Evolutionary conservation across 2,113 vertebrate species (phyloP), one percentile per base, ranked within the genome.

Genomic region (Xerus inauris): DNA sequence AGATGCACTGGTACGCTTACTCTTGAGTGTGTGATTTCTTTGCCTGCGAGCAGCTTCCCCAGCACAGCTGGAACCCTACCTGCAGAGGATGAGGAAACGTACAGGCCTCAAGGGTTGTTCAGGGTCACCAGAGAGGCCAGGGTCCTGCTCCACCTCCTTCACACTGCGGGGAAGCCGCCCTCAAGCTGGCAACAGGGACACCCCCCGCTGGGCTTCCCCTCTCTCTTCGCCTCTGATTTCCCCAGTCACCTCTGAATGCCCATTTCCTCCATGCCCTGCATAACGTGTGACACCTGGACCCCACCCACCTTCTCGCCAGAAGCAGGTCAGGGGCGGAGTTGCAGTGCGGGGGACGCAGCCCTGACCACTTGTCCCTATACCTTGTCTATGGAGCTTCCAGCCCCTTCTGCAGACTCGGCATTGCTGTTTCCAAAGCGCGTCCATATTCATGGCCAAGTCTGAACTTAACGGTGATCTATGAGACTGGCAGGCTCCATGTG

Each of bases 321-420:
- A 42, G 49, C 0, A 14, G 14, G 17, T 19, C 54, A 20, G 54
- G 5, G 54, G 17, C 54, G 20, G 24, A 26, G 57, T 8, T 8
- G 57, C 57, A 59, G 57, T 22, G 57, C 8, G 57, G 57, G 57
- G 26, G 57, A 8, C 57, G 8, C 14, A 20, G 47, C 28, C 84
- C n/a, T 38, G 20, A n/a, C 26, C 19, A 0, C 42, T 24, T 19
- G 5, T 24, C 72, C 72, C 42, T 54, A 35, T 9, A 3, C 40
- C 71, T 16, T 10, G 57, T 0, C 57, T 26, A 1, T 8, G 0
- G n/a, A 69, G 30, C 16, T 22, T 11, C 35, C 51, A 32, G 8
- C 1, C 0, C 1, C 5, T 2, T 22, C 8, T 40, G 19, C 1
- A 9, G 17, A 0, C 45, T 12, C 9, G 4, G 8, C 49, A 40